A percentile compares a stretch with the other conserved stretches of the same genome.
These are phyloP conservation scores for Mergus octosetaceus DNA, from an alignment of 2,797 vertebrate genomes.

Conservation along the genomic window DNA sequence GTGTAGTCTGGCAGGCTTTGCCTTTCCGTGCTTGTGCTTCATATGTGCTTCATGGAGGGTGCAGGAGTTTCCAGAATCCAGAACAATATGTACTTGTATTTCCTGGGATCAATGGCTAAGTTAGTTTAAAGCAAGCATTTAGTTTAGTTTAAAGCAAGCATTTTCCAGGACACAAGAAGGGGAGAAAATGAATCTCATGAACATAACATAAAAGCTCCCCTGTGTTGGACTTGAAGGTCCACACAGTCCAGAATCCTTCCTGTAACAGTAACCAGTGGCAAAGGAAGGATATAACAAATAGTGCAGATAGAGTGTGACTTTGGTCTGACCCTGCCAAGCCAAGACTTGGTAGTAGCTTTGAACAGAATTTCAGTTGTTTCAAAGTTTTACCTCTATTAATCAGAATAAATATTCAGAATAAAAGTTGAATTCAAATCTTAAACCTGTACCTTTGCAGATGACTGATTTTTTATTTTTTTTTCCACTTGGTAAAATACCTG, in stretches of 20 bases:
- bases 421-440: conserved; percentile 1
- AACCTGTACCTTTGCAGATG: background rate
- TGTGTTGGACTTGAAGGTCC: background rate
- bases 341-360: background rate
- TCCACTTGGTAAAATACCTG: conserved; percentile 24
- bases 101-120: background rate
- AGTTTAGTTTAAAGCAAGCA: background rate
- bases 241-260: background rate
- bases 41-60: background rate
- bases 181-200: background rate
- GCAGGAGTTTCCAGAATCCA: background rate
- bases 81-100: background rate
- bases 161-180: background rate
- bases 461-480: conserved; percentile 32
- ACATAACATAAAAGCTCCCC: background rate
- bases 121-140: background rate
- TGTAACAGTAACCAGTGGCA: background rate
- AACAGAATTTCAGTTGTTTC: background rate
- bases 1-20: conserved; percentile 32
- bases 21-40: background rate
- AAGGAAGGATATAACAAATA: background rate
- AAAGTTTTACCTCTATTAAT: background rate
- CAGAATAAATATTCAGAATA: conserved; percentile 5
- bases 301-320: background rate
- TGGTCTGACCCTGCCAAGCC: background rate